Evolutionary conservation across 2,888 invertebrate species (phyloP).

Genomic region (Ametastegia equiseti): DNA sequence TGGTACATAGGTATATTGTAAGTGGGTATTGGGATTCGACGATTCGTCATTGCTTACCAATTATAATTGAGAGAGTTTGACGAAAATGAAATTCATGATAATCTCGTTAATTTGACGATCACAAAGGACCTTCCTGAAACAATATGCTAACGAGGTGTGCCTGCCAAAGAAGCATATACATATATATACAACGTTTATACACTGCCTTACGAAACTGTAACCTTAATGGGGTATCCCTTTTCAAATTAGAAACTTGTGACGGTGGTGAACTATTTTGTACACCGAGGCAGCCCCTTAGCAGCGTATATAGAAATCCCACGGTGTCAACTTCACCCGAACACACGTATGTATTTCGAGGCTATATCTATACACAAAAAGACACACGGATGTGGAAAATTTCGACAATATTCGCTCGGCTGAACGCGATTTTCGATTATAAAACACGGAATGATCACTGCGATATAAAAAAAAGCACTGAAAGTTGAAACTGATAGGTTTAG

Average conservation of each 20-base stretch:
- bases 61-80: neutral
- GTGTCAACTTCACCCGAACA: neutral
- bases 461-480: neutral
- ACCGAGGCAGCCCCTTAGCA: neutral
- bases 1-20: neutral
- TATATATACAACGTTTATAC: conserved; percentile 8
- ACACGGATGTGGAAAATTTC: neutral
- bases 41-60: neutral
- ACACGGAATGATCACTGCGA: neutral
- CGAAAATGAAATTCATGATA: neutral
- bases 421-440: neutral
- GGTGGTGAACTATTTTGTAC: conserved; percentile 24
- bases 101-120: neutral
- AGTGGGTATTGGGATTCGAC: too few species aligned
- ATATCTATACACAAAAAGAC: neutral
- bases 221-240: conserved; percentile 42
- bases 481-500: neutral
- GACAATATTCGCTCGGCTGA: neutral
- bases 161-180: too few species aligned
- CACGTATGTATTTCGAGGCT: too few species aligned
- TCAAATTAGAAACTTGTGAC: conserved; percentile 38
- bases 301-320: neutral
- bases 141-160: conserved; percentile 42
- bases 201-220: neutral
- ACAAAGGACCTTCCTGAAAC: neutral